A percentile compares a stretch with the other conserved stretches of the same genome.
phyloP scores from a whole-genome alignment of 2,113 vertebrate species.

The Emydocephalus ijimae region DNA sequence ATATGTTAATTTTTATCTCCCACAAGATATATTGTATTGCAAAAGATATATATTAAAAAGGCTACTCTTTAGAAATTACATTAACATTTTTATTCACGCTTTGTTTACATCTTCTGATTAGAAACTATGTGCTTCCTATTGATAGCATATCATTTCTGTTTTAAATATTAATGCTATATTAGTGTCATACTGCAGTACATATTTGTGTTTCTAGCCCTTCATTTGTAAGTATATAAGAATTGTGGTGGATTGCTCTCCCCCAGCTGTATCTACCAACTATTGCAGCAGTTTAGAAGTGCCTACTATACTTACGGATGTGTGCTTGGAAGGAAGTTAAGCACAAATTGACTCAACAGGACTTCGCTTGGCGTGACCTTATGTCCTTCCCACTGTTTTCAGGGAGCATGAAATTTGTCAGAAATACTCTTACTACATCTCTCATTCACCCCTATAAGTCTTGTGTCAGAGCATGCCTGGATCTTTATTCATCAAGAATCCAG shows the following conservation, averaged over 20 bases:
- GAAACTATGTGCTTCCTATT: background rate
- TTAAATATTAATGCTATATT: background rate
- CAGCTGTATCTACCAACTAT: background rate
- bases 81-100: background rate
- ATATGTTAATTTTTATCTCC: background rate
- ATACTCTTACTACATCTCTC: background rate
- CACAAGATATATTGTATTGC: background rate
- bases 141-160: background rate
- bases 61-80: background rate
- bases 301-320: background rate
- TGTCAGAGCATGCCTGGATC: background rate
- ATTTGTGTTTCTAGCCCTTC: background rate
- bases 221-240: background rate
- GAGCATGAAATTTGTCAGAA: background rate
- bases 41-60: background rate
- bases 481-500: background rate
- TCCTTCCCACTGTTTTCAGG: background rate
- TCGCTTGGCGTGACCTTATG: background rate
- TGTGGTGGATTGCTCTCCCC: background rate
- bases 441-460: background rate
- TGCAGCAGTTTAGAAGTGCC: background rate
- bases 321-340: background rate
- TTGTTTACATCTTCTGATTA: background rate
- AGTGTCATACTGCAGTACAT: background rate
- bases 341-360: background rate